phyloP scores from a whole-genome alignment of 2,113 vertebrate genomes.

The Thalassarche chlororhynchos region DNA sequence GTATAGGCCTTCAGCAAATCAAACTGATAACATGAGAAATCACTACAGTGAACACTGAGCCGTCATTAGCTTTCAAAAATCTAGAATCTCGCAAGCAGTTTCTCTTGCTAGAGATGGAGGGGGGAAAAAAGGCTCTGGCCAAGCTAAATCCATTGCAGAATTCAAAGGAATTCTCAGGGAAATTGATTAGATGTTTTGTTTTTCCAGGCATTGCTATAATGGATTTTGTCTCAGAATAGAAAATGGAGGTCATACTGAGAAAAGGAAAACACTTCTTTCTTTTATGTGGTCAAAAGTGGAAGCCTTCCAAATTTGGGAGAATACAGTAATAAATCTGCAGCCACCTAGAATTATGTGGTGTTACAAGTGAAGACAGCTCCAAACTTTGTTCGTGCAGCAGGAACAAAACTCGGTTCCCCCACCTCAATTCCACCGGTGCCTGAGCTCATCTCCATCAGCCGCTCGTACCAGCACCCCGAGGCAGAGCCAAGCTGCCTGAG shows the following conservation, averaged over 20 bases:
- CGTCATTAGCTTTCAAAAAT: not conserved
- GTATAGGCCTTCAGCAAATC: not conserved
- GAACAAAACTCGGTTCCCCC: not conserved
- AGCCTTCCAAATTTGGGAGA: conserved; percentile 41
- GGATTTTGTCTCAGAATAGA: conserved; percentile 31
- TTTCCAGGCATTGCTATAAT: conserved; percentile 12
- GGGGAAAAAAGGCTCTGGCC: not conserved
- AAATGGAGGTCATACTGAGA: conserved; percentile 44
- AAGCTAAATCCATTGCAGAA: not conserved
- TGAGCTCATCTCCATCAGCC: not conserved
- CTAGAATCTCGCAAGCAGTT: not conserved
- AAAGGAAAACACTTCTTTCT: conserved; percentile 30
- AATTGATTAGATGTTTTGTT: not conserved
- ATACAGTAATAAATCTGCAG: conserved; percentile 46
- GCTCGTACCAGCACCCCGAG: rapidly evolving
- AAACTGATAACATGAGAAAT: not conserved
- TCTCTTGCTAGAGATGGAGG: not conserved
- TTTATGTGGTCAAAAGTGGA: conserved; percentile 51
- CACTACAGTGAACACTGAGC: not conserved
- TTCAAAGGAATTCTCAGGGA: not conserved
- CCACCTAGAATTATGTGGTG: conserved; percentile 54
- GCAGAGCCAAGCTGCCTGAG: not conserved
- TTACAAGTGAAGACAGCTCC: conserved; percentile 54
- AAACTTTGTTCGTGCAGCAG: not conserved
- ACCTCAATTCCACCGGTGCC: not conserved